Evolutionary conservation across 1,140 invertebrate genomes (phyloP).

Genomic region (Leptinotarsa lineolata): DNA sequence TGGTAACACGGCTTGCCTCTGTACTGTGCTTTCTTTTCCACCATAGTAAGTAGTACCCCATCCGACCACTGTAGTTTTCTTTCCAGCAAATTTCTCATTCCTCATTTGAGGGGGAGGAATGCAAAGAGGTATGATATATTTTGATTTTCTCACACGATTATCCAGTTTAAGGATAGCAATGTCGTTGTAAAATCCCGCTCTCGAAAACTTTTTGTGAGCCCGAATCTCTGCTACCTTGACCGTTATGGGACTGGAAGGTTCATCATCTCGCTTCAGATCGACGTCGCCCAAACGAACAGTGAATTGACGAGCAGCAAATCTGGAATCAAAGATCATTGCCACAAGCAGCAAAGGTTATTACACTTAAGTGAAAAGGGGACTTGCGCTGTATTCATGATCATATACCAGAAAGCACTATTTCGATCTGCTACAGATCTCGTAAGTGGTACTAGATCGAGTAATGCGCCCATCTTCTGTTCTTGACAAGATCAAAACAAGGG

Average conservation of each 20-base stretch:
- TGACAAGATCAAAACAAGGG: no score
- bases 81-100: constrained; percentile 68
- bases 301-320: constrained; percentile 83
- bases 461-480: no score
- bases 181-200: constrained; percentile 90
- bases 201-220: constrained; percentile 79
- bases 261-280: constrained; percentile 79
- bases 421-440: no score
- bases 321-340: constrained; percentile 48
- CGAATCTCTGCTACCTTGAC: constrained; percentile 76
- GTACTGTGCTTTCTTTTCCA: constrained; percentile 80
- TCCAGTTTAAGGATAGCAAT: constrained; percentile 81
- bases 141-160: constrained; percentile 73
- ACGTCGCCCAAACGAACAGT: constrained; percentile 87
- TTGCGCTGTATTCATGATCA: no score
- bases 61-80: constrained; percentile 83
- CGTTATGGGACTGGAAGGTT: constrained; percentile 78
- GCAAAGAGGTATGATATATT: constrained; percentile 88
- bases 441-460: no score
- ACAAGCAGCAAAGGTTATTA: background rate
- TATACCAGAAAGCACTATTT: no score
- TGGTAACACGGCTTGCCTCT: constrained; percentile 81
- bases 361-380: no score
- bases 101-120: constrained; percentile 68
- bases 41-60: constrained; percentile 89